These are phyloP conservation scores for Nesogale talazaci DNA, from an alignment of 2,113 vertebrate genomes.

Conservation along the genomic window DNA sequence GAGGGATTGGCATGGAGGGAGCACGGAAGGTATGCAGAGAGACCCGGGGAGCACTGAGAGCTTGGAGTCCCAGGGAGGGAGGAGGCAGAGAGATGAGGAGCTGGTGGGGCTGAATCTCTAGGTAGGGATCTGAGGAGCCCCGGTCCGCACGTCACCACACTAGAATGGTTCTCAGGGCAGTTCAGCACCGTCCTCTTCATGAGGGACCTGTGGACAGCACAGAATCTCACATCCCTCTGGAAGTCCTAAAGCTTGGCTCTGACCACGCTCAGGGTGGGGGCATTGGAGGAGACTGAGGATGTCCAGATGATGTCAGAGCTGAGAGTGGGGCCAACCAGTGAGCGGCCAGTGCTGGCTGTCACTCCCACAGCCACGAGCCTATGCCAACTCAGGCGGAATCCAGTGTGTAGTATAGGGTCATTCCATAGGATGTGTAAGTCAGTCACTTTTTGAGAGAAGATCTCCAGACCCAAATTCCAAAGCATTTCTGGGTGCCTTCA, in stretches of 20 bases:
- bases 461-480: no score
- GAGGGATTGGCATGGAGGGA: not conserved
- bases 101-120: not conserved
- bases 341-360: accelerated
- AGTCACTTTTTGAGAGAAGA: no score
- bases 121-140: not conserved
- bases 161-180: not conserved
- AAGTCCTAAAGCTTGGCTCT: not conserved
- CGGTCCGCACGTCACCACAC: not conserved
- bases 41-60: not conserved
- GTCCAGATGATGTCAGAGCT: not conserved
- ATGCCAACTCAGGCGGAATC: no score
- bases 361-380: not conserved
- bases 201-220: not conserved
- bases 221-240: not conserved
- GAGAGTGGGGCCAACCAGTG: not conserved
- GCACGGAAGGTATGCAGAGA: not conserved
- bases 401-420: no score
- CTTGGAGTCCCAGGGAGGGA: not conserved
- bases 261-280: accelerated
- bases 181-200: not conserved
- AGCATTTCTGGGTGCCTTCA: no score
- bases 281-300: no score
- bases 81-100: not conserved
- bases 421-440: no score